Evolutionary conservation across 2,113 vertebrate genomes (phyloP), one percentile per base, ranked within the genome.

Genomic region (Poeciliopsis turrubarensis): DNA sequence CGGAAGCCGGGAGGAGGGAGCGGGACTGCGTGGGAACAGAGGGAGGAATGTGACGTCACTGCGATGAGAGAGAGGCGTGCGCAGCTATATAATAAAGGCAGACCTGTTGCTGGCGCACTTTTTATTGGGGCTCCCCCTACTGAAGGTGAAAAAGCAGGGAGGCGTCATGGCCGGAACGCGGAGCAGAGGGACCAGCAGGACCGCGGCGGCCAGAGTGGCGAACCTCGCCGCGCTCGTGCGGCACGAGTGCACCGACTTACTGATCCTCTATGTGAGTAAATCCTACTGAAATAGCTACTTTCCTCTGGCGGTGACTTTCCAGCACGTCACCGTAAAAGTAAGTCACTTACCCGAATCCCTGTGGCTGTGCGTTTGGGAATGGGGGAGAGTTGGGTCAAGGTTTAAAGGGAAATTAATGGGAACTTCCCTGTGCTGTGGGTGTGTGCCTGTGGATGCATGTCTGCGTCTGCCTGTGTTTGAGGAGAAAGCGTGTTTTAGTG

Each of bases 251-350:
- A 72, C 75, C 54, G 63, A 73, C 22, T 70, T 95, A 39, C 76
- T 94, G 87, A 86, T 93, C 30, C 86, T 94, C 29, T 94, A 91
- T 85, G 94, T 95, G 79, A 95, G 94, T 94, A 78, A 3, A 41
- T 41, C 14, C 39, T 41, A 4, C 14, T 41, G 4, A 41, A 15
- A 54, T 29, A 12, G 63, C 25, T 64, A 15, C 9, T 73, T 84
- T 70, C 25, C 73, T 54, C 72, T 70, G 51, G 13, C 65, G 60
- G 5, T 11, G 71, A 69, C 15, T 34, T 72, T 65, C 61, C 73
- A 66, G 22, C 62, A 77, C 39, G 39, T 73, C 51, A 54, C 41
- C 66, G 71, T 31, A 4, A 47, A 15, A 37, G 3, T 17, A 47
- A 47, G 44, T 37, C 63, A 68, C 31, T 47, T 47, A 3, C 41